Conservation (phyloP, 2,113 vertebrate genomes). For the Panthera leo region DNA sequence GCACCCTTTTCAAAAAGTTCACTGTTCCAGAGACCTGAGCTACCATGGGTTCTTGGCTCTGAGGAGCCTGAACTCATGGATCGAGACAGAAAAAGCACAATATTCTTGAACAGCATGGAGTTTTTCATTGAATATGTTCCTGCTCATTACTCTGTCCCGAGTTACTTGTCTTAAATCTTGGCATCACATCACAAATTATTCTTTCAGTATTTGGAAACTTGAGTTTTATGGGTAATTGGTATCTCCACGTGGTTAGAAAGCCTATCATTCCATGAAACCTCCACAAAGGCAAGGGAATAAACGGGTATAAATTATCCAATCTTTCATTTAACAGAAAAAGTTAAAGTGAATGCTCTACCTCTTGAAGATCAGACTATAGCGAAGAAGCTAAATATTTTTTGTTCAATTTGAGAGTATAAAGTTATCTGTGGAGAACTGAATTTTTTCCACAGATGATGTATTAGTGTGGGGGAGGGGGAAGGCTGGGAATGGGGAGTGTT, state of each 20-base stretch:
- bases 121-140: not conserved
- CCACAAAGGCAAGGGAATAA: not conserved
- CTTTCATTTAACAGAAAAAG: not conserved
- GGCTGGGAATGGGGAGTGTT: not conserved
- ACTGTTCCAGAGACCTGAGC: not conserved
- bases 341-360: not conserved
- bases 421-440: not conserved
- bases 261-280: not conserved
- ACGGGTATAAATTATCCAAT: not conserved
- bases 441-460: not conserved
- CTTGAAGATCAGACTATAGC: not conserved
- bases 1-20: not conserved
- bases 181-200: not conserved
- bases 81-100: not conserved
- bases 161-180: not conserved
- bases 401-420: not conserved
- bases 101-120: not conserved
- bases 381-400: not conserved
- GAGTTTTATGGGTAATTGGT: not conserved
- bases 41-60: not conserved
- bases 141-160: not conserved
- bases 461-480: not conserved
- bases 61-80: not conserved
- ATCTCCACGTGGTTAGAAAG: conserved; percentile 15
- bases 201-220: not conserved